Conservation (phyloP, 2,797 vertebrate species). For the Peromyscus melanophrys region DNA sequence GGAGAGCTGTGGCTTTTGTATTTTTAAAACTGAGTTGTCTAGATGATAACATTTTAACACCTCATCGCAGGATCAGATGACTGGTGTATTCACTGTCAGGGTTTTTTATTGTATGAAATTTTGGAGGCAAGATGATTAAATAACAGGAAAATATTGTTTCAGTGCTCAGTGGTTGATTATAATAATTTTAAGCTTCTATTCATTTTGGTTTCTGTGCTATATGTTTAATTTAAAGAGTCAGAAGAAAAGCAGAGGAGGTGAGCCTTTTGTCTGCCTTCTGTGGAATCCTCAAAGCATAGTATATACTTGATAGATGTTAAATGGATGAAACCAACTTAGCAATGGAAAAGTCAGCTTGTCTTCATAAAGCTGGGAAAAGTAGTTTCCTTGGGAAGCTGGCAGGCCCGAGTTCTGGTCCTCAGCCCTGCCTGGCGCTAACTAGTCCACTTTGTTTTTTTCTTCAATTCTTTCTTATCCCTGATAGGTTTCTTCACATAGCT, state of each 20-base stretch:
- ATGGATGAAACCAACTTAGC: neutral
- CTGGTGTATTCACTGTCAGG: neutral
- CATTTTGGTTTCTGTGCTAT: neutral
- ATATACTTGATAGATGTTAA: neutral
- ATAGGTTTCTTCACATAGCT: neutral
- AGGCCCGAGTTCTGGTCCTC: neutral
- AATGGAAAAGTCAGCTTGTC: neutral
- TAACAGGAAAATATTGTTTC: slow-evolving; percentile 24
- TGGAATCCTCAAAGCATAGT: neutral
- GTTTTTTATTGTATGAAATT: slow-evolving; percentile 34
- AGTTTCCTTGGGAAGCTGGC: neutral
- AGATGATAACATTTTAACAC: neutral
- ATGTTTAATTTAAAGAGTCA: neutral
- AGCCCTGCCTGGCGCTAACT: neutral
- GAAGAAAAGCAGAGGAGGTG: neutral
- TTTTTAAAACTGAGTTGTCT: slow-evolving; percentile 1
- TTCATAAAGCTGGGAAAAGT: neutral
- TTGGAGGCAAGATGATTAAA: slow-evolving; percentile 27
- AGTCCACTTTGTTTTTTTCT: neutral
- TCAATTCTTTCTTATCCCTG: neutral
- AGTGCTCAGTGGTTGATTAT: neutral
- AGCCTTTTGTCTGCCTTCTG: neutral
- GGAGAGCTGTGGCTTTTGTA: neutral
- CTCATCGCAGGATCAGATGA: slow-evolving; percentile 30
- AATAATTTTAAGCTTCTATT: slow-evolving; percentile 34